Base-by-base conservation (phyloP, 2,888 invertebrate species). In the Rhabditoides inermis region DNA sequence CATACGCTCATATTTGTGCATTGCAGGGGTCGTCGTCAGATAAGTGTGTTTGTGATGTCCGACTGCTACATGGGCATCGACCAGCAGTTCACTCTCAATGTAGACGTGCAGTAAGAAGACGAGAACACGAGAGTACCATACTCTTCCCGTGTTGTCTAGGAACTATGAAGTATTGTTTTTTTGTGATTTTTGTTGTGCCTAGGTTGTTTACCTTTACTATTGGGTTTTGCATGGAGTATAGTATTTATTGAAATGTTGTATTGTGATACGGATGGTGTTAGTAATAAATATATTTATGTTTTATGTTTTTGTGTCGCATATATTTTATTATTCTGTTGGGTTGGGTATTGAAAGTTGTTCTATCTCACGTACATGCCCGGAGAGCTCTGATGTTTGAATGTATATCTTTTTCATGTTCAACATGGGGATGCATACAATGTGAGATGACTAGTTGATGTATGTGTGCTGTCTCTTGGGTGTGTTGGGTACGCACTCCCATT, bases 1-100 rank as follows among this genome's bases (percentile, higher is more conserved):
- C n/a, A n/a, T n/a, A n/a, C 6, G 5, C 12, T 45, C 22, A 10
- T 26, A 23, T 12, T 26, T 30, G 18, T 49, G 15, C 15, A 35
- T 59, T 70, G 55, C 60, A 72, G 72, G 28, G 71, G 70, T 6
- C 52, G 45, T 10, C 49, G 48, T 28, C 28, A 42, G 5, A 23
- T 70, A n/a, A 53, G 65, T 2, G 32, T 70, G 18, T 63, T 61
- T 44, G 32, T 72, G 12, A 50, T 67, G 42, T 69, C 70, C 41
- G 72, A 72, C 49, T 67, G 67, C 49, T 72, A 72, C 47, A 44
- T 72, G 25, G 70, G 70, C 47, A 67, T 72, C 47, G 72, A 72
- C 50, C 72, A 72, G 49, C 67, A 72, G 40, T 72, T 69, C 54
- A 49, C 44, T 20, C 37, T 67, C 45, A 53, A 42, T 25, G 45